phyloP scores from a whole-genome alignment of 2,113 vertebrate species.

The Salvelinus fontinalis region DNA sequence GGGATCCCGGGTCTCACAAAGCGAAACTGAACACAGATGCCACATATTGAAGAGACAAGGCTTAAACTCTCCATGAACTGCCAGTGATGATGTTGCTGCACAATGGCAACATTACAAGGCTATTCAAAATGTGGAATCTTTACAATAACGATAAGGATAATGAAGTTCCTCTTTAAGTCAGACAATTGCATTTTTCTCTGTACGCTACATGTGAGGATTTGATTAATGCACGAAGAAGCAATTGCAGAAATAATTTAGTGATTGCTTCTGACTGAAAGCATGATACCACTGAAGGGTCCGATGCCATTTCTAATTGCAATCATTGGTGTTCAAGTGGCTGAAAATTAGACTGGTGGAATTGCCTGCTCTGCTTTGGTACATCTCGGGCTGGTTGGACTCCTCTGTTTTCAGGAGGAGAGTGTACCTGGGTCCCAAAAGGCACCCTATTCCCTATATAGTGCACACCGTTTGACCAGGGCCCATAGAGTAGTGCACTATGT shows the following conservation, averaged over 20 bases:
- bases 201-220: not conserved
- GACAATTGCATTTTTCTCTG: no score
- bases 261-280: not conserved
- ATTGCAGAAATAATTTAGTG: not conserved
- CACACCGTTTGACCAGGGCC: no score
- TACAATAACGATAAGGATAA: no score
- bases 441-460: no score
- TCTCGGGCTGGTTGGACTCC: conserved; percentile 13
- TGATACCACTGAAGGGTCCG: not conserved
- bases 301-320: conserved; percentile 6
- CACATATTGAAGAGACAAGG: not conserved
- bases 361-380: not conserved
- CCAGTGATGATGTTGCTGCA: not conserved
- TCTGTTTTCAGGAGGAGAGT: conserved; percentile 28
- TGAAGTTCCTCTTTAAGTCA: no score
- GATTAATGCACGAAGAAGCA: not conserved
- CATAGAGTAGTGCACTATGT: no score
- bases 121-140: no score
- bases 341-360: conserved; percentile 8
- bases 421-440: no score
- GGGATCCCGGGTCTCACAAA: conserved; percentile 44
- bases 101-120: no score
- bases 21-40: conserved; percentile 22
- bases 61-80: not conserved
- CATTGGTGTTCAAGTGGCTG: conserved; percentile 10